Base-by-base conservation (phyloP, 2,888 invertebrate genomes). In the Nasonia oneida region DNA sequence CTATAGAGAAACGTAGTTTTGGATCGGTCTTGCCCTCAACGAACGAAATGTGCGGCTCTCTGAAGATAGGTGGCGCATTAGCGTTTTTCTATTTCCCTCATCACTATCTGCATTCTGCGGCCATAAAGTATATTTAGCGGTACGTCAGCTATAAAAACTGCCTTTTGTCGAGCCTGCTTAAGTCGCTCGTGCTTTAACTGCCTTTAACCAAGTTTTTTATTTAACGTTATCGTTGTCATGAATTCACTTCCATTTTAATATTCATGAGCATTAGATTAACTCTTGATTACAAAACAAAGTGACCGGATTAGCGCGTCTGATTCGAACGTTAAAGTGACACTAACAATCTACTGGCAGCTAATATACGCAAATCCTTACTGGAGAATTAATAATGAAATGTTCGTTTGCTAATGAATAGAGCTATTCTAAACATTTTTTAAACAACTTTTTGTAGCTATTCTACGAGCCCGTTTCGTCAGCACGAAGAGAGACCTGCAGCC, bases 271-370 rank as follows among this genome's bases (percentile, higher is more conserved):
- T 71, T 33, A 86, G 75, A 78, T 77, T 74, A 67, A 74, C 67
- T 15, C 42, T 81, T 39, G 81, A 83, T 83, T 80, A 75, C 71
- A 71, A 74, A 61, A 76, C 14, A 79, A 80, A 53, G 53, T 47
- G 67, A 83, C 57, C 47, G 83, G 80, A 83, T 83, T 83, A 86
- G 39, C 74, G 23, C 37, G 42, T 33, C 29, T 50, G 70, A 61
- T 74, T 75, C 12, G 29, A 23, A 37, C 80, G 14, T 80, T 76
- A 80, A 86, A 71, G 76, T 64, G 76, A 53, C 80, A 83, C 50
- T 80, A 77, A 81, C 86, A 83, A 42, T 50, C 79, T 23, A 74
- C 70, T 78, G 71, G 80, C 53, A 80, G 71, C 80, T 71, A 29
- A 37, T 53, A 53, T 53, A 23, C 78, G 37, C 64, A 29, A 33